Percentiles rank a stretch among this genome's conserved stretches.
Evolutionary conservation across 2,797 vertebrate species (phyloP).

Genomic region (Geotrypetes seraphini): DNA sequence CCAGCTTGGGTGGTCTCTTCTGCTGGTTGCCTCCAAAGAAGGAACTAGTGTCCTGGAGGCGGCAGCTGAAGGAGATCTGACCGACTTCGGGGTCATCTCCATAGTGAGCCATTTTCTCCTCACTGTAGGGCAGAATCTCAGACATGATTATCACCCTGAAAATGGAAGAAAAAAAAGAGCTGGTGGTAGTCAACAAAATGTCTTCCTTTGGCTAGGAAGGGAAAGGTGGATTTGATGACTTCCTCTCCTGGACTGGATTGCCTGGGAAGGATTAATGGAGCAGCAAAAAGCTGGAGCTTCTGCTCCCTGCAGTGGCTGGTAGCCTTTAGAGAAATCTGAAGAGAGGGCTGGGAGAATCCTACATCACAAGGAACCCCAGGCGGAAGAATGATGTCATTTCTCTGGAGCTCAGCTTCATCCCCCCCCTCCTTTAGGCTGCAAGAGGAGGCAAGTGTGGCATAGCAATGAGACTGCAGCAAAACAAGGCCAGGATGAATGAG

Average conservation of each 20-base stretch:
- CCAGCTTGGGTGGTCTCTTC: conserved; percentile 93
- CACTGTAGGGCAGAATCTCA: conserved; percentile 91
- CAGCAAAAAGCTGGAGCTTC: conserved; percentile 5
- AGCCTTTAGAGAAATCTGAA: conserved; percentile 51
- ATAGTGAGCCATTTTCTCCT: conserved; percentile 93
- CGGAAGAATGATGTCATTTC: conserved; percentile 91
- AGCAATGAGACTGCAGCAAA: conserved; percentile 31
- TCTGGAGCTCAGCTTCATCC: conserved; percentile 17
- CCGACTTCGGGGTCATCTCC: conserved; percentile 85
- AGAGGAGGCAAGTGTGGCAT: conserved; percentile 48
- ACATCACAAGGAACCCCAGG: conserved; percentile 91
- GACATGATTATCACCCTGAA: conserved; percentile 75
- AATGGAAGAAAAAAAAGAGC: conserved; percentile 5
- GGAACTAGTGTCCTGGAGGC: conserved; percentile 92
- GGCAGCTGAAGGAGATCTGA: conserved; percentile 94
- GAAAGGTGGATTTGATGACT: conserved; percentile 1
- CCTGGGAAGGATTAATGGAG: conserved; percentile 9
- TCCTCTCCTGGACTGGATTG: neutral
- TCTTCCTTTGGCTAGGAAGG: neutral
- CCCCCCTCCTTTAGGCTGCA: neutral
- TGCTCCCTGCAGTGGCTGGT: neutral
- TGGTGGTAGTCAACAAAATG: conserved; percentile 2
- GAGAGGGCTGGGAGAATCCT: conserved; percentile 74
- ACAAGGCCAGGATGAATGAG: conserved; percentile 8
- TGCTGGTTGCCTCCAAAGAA: conserved; percentile 86